phyloP scores from a whole-genome alignment of 2,113 vertebrate species.

The Orycteropus afer region DNA sequence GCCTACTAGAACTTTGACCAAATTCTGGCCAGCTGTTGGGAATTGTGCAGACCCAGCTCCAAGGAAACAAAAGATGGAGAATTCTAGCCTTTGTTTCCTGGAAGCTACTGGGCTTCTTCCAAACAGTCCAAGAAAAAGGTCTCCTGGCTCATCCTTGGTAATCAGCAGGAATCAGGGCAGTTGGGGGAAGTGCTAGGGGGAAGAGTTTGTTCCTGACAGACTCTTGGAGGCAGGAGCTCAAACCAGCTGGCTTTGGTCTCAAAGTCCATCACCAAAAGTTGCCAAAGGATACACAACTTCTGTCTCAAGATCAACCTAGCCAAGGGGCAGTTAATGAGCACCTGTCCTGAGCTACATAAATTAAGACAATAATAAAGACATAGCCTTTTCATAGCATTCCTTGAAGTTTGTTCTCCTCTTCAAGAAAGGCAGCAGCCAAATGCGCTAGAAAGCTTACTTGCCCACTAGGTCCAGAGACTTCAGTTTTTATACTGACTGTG shows the following conservation, averaged over 20 bases:
- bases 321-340: not conserved
- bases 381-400: not conserved
- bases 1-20: not conserved
- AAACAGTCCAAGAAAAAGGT: not conserved
- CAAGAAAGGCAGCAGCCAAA: not conserved
- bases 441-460: not conserved
- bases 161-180: not conserved
- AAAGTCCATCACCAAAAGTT: not conserved
- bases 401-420: not conserved
- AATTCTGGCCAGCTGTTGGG: not conserved
- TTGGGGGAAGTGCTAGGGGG: not conserved
- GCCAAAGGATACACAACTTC: not conserved
- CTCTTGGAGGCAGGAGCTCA: not conserved
- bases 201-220: not conserved
- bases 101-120: not conserved
- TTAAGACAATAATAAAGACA: not conserved
- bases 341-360: not conserved
- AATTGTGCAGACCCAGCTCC: not conserved
- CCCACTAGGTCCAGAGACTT: not conserved
- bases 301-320: slow-evolving; percentile 18
- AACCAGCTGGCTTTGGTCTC: not conserved
- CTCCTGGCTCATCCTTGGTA: not conserved
- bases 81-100: not conserved
- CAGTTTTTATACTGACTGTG: not conserved
- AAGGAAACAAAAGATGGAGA: not conserved